phyloP scores from a whole-genome alignment of 2,113 vertebrate species.

The Cercocebus atys region DNA sequence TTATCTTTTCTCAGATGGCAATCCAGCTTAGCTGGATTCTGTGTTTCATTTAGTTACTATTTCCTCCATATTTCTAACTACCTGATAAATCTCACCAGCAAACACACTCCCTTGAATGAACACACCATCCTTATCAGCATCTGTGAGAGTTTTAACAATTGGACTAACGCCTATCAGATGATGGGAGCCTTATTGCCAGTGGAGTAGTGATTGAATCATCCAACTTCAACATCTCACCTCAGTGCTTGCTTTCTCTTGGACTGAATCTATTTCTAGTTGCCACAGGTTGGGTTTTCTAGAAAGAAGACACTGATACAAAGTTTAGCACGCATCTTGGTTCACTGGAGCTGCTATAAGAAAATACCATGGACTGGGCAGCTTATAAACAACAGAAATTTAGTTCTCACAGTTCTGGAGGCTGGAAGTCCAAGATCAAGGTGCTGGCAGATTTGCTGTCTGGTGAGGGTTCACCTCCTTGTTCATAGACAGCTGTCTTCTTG shows the following conservation, averaged over 20 bases:
- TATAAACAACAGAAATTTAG: not conserved
- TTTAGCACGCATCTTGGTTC: not conserved
- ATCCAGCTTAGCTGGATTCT: not conserved
- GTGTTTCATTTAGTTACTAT: not conserved
- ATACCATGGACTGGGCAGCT: not conserved
- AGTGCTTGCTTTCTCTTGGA: not conserved
- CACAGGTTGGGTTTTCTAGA: not conserved
- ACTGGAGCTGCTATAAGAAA: not conserved
- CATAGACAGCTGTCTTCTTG: not conserved
- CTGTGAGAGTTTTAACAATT: not conserved
- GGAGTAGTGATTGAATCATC: not conserved
- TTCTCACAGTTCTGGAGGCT: not conserved
- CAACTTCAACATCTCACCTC: not conserved
- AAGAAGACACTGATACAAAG: not conserved
- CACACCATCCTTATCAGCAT: not conserved
- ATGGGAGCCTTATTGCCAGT: not conserved
- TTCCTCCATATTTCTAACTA: not conserved
- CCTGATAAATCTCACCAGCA: not conserved
- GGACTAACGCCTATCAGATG: too few relatives aligned
- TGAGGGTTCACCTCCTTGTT: not conserved
- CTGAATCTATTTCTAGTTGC: not conserved
- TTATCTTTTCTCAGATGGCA: not conserved
- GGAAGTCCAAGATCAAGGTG: not conserved
- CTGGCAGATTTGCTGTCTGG: not conserved
- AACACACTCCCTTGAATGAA: not conserved